phyloP scores from a whole-genome alignment of 53 echinoderm and acorn worm species.

The Stichopus horrens region DNA sequence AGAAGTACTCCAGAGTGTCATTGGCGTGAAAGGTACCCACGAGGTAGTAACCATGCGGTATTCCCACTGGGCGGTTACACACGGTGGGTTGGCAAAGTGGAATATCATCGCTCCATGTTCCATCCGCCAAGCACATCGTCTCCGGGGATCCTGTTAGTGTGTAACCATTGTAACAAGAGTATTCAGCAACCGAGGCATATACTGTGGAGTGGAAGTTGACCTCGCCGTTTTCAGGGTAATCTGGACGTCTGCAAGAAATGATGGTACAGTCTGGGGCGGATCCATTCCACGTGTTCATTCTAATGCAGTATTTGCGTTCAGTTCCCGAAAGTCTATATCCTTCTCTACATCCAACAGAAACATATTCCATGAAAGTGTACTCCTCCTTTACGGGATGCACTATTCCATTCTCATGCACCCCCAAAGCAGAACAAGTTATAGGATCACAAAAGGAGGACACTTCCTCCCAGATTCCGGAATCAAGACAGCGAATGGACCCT shows the following conservation, averaged over 20 bases:
- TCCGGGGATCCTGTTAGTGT: neutral
- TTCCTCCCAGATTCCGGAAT: slow-evolving; percentile 61
- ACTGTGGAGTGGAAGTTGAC: neutral
- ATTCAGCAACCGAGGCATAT: slow-evolving; percentile 50
- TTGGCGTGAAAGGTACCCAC: neutral
- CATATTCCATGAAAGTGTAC: neutral
- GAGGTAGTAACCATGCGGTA: slow-evolving; percentile 38
- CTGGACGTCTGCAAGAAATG: slow-evolving; percentile 47
- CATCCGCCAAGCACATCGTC: slow-evolving; percentile 54
- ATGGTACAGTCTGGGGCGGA: slow-evolving; percentile 10
- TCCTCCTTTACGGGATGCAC: neutral
- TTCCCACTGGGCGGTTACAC: slow-evolving; percentile 33
- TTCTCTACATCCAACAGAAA: neutral
- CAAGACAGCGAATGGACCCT: slow-evolving; percentile 51
- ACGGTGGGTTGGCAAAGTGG: slow-evolving; percentile 55
- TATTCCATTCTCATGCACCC: neutral
- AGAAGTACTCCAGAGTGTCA: slow-evolving; percentile 31
- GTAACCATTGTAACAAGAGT: slow-evolving; percentile 32
- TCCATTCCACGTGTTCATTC: slow-evolving; percentile 65
- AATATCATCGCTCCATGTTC: slow-evolving; percentile 55
- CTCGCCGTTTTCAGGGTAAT: slow-evolving; percentile 40
- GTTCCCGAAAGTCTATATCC: slow-evolving; percentile 1
- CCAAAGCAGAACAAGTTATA: neutral
- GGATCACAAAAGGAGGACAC: neutral
- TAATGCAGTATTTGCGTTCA: slow-evolving; percentile 44